Percentiles rank a stretch among this genome's conserved stretches.
phyloP scores from a whole-genome alignment of 2,888 invertebrate genomes.

The Phyto melanocephala region DNA sequence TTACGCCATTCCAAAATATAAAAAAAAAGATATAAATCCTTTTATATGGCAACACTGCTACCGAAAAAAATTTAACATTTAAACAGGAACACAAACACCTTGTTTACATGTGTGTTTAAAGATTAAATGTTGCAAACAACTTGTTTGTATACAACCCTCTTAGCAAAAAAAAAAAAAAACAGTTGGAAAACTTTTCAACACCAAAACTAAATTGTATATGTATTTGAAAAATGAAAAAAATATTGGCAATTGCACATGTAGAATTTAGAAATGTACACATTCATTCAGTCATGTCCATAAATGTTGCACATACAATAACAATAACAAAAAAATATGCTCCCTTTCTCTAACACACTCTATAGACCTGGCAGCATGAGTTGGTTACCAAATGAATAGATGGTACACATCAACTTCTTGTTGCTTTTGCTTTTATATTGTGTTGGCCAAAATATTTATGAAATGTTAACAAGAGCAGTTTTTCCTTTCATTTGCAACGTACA shows the following conservation, averaged over 20 bases:
- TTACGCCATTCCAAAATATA: too few relatives aligned
- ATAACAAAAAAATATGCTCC: neutral
- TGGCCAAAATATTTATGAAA: conserved; percentile 14
- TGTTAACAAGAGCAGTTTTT: conserved; percentile 40
- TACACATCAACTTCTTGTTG: neutral
- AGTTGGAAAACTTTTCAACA: conserved; percentile 17
- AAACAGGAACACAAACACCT: neutral
- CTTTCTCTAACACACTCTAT: conserved; percentile 1
- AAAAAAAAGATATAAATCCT: too few relatives aligned
- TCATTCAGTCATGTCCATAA: conserved; percentile 43
- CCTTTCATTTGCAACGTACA: conserved; percentile 48
- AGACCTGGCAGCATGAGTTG: conserved; percentile 16
- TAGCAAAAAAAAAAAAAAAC: neutral
- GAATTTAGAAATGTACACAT: neutral
- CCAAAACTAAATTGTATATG: neutral
- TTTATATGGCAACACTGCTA: too few relatives aligned
- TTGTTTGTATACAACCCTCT: neutral
- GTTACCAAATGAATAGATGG: neutral
- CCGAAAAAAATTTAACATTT: too few relatives aligned
- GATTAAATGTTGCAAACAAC: conserved; percentile 27
- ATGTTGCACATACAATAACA: conserved; percentile 10
- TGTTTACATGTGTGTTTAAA: conserved; percentile 17
- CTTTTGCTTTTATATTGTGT: neutral
- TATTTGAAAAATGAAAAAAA: neutral
- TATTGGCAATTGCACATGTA: conserved; percentile 25